Evolutionary conservation across 1,140 invertebrate genomes (phyloP).

Genomic region (Eriosoma lanigerum): DNA sequence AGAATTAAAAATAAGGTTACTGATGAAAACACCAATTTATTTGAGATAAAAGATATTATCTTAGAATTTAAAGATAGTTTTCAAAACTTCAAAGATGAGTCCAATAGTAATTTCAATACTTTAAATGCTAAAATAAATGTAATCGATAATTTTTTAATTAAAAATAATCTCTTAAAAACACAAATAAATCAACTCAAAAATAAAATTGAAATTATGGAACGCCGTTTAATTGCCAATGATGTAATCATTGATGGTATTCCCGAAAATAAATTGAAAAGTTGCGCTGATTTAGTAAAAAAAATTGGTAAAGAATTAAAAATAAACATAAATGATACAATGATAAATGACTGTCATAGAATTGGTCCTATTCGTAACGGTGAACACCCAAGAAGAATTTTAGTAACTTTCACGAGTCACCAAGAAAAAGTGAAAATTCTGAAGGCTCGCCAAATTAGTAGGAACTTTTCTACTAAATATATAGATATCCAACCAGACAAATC

Average conservation of each 20-base stretch:
- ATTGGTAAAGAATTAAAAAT: conserved; percentile 18
- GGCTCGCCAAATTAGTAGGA: not conserved
- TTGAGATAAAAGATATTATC: not conserved
- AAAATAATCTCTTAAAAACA: conserved; percentile 12
- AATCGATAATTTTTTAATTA: not conserved
- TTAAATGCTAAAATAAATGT: not conserved
- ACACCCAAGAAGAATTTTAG: not conserved
- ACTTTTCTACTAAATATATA: conserved; percentile 9
- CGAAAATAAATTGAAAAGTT: not conserved
- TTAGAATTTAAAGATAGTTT: not conserved
- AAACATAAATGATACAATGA: not conserved
- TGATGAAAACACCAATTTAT: not conserved
- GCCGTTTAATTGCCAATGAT: not conserved
- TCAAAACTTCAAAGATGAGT: not conserved
- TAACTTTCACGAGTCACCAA: not conserved
- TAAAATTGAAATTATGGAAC: conserved; percentile 3
- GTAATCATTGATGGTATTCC: conserved; percentile 6
- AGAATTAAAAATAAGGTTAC: not conserved
- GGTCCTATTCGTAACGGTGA: not conserved
- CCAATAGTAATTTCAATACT: not conserved
- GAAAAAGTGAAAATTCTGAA: not conserved
- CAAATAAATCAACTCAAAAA: conserved; percentile 1
- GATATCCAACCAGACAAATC: not conserved
- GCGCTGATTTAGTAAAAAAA: not conserved
- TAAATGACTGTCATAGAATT: conserved; percentile 15